phyloP scores from a whole-genome alignment of 1,140 invertebrate species.

The Protaetia brevitarsis region DNA sequence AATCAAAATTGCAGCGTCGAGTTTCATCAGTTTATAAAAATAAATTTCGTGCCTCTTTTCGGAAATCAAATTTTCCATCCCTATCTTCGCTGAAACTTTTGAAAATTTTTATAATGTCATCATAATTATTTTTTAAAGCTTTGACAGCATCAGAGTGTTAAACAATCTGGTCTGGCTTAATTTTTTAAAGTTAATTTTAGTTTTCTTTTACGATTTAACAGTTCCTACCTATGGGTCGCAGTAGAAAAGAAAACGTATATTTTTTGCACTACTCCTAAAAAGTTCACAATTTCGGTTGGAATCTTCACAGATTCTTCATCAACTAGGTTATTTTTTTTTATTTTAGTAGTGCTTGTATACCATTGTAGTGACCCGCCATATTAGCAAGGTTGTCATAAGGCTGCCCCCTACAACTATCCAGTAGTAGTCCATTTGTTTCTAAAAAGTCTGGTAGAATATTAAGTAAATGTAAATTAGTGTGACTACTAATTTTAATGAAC shows the following conservation, averaged over 20 bases:
- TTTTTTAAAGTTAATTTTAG: slow-evolving; percentile 3
- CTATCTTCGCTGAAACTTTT: slow-evolving; percentile 5
- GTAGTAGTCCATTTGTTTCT: no score
- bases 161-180: slow-evolving; percentile 15
- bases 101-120: slow-evolving; percentile 2
- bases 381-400: no score
- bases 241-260: slow-evolving; percentile 7
- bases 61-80: neutral
- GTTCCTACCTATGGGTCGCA: neutral
- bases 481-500: no score
- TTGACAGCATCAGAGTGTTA: no score
- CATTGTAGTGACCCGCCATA: no score
- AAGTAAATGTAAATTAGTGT: no score
- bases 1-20: no score
- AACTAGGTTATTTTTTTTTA: neutral
- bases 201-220: no score
- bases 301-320: neutral
- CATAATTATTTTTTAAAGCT: no score
- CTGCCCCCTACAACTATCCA: no score
- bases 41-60: slow-evolving; percentile 18
- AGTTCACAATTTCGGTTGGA: slow-evolving; percentile 8
- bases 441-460: no score
- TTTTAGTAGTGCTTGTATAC: neutral
- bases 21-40: neutral
- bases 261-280: slow-evolving; percentile 3